Evolutionary conservation across 2,113 vertebrate species (phyloP).

Genomic region (Carassius auratus): DNA sequence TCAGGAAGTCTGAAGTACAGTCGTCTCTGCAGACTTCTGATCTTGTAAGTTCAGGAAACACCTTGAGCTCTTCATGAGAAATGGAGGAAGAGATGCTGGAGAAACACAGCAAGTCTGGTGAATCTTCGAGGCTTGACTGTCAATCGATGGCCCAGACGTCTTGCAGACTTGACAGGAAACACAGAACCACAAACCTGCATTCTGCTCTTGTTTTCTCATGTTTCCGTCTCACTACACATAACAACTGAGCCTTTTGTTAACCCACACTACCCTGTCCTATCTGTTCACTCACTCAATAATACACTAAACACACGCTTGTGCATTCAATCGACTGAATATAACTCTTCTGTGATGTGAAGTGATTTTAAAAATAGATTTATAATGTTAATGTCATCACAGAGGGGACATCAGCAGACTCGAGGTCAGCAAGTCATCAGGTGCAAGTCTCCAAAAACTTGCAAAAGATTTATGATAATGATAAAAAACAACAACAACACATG

Average conservation of each 20-base stretch:
- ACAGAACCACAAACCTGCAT: constrained; percentile 31
- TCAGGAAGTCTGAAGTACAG: constrained; percentile 1
- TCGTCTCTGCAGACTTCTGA: background rate
- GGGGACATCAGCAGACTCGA: background rate
- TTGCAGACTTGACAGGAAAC: constrained; percentile 50
- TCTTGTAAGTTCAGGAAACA: background rate
- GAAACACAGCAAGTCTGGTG: constrained; percentile 2
- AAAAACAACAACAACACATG: no score
- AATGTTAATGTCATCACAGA: no score
- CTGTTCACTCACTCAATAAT: background rate
- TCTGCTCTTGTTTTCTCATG: constrained; percentile 3
- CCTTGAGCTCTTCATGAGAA: background rate
- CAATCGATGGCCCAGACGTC: constrained; percentile 24
- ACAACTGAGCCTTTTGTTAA: background rate
- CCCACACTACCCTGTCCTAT: background rate
- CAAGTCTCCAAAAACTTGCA: background rate
- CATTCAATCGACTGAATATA: background rate
- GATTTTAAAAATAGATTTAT: background rate
- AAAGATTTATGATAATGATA: background rate
- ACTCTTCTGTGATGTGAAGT: background rate
- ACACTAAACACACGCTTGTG: background rate
- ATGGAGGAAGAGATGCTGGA: background rate
- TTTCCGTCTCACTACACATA: background rate
- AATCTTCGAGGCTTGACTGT: background rate
- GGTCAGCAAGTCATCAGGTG: background rate